These are phyloP conservation scores for Polia nebulosa DNA, from an alignment of 2,888 invertebrate species.

Conservation along the genomic window DNA sequence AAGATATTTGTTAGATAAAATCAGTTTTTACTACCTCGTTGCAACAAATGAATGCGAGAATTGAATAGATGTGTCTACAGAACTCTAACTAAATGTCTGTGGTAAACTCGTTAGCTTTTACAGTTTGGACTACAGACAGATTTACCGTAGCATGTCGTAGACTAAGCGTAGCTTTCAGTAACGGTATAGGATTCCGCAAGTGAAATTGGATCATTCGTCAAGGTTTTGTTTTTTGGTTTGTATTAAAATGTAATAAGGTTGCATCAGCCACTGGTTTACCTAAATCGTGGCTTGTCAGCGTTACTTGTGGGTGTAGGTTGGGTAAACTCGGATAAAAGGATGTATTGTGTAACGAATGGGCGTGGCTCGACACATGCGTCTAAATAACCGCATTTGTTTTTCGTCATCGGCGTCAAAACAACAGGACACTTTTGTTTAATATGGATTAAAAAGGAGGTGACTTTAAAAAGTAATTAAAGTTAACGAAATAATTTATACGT, in stretches of 20 bases:
- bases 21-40: constrained; percentile 13
- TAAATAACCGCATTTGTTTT: constrained; percentile 2
- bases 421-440: background rate
- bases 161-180: constrained; percentile 62
- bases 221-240: constrained; percentile 56
- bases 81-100: constrained; percentile 27
- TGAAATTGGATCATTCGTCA: constrained; percentile 61
- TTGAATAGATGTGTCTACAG: constrained; percentile 8
- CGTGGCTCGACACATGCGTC: constrained; percentile 39
- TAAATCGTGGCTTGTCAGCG: constrained; percentile 30
- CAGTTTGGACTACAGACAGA: constrained; percentile 57
- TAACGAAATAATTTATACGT: constrained; percentile 9
- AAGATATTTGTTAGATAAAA: constrained; percentile 1
- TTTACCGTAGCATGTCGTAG: constrained; percentile 64
- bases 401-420: constrained; percentile 1
- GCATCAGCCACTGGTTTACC: constrained; percentile 35
- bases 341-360: constrained; percentile 54
- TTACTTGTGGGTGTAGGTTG: constrained; percentile 52
- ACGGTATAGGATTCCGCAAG: constrained; percentile 63
- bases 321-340: constrained; percentile 48
- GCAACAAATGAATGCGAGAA: constrained; percentile 15
- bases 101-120: constrained; percentile 57
- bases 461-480: constrained; percentile 23
- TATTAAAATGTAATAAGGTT: constrained; percentile 45
- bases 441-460: background rate